A percentile compares a stretch with the other conserved stretches of the same genome.
phyloP scores from a whole-genome alignment of 2,888 invertebrate genomes.

The Bugulina stolonifera region DNA sequence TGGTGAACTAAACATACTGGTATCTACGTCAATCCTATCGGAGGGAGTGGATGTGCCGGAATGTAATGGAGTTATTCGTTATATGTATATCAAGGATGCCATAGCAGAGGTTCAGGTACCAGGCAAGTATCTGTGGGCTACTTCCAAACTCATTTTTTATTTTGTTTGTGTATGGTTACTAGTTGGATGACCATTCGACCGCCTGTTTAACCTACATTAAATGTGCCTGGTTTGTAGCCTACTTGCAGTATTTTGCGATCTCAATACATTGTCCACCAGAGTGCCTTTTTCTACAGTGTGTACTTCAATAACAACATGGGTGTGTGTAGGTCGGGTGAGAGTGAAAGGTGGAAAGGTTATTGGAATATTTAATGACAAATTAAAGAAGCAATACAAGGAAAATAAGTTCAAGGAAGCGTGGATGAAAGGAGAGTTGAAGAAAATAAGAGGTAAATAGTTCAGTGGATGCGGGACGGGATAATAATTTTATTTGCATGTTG shows the following conservation, averaged over 20 bases:
- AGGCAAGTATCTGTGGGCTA: constrained; percentile 12
- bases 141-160: too few species aligned
- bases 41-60: constrained; percentile 52
- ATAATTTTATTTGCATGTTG: too few species aligned
- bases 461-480: too few species aligned
- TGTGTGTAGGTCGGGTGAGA: constrained; percentile 17
- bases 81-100: constrained; percentile 20
- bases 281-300: too few species aligned
- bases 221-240: too few species aligned
- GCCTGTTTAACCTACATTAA: too few species aligned
- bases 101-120: constrained; percentile 18
- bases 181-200: too few species aligned
- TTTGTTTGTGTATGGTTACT: too few species aligned
- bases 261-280: too few species aligned
- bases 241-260: too few species aligned
- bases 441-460: constrained; percentile 4
- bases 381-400: constrained; percentile 19
- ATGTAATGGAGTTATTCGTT: constrained; percentile 50
- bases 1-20: constrained; percentile 48
- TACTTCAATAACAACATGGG: too few species aligned
- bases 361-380: constrained; percentile 1
- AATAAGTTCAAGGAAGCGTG: not conserved
- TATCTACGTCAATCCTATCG: constrained; percentile 48
- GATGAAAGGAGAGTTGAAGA: not conserved
- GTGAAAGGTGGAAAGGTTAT: not conserved